Evolutionary conservation across 2,113 vertebrate genomes (phyloP).

Genomic region (Grallaria varia): DNA sequence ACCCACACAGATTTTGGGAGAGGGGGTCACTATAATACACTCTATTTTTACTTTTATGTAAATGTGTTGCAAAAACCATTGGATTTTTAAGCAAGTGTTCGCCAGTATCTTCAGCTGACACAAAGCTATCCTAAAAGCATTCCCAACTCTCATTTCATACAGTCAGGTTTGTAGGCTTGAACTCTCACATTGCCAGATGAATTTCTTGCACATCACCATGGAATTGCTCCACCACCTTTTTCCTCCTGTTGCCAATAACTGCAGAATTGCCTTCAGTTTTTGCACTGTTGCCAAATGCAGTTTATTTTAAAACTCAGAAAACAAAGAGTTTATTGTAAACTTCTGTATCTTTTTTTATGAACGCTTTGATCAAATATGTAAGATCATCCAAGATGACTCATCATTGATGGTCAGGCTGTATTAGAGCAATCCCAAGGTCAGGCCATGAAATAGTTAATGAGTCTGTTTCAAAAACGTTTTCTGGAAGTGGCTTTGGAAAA

Average conservation of each 20-base stretch:
- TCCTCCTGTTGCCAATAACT: neutral
- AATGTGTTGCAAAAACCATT: neutral
- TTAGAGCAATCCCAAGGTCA: neutral
- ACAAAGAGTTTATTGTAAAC: neutral
- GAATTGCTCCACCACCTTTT: neutral
- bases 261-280: neutral
- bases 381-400: neutral
- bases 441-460: neutral
- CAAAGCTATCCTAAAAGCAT: neutral
- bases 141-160: neutral
- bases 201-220: neutral
- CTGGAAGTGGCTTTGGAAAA: neutral
- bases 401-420: neutral
- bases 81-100: neutral
- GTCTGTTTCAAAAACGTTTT: neutral
- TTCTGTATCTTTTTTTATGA: neutral
- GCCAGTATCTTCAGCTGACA: neutral
- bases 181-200: neutral
- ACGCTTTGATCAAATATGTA: neutral
- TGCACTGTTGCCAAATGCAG: neutral
- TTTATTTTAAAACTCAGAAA: neutral
- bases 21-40: fast-evolving
- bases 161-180: neutral
- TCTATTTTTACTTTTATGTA: neutral
- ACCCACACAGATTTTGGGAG: neutral